Evolutionary conservation across 1,140 invertebrate species (phyloP).

Genomic region (Globodera ellingtonae): DNA sequence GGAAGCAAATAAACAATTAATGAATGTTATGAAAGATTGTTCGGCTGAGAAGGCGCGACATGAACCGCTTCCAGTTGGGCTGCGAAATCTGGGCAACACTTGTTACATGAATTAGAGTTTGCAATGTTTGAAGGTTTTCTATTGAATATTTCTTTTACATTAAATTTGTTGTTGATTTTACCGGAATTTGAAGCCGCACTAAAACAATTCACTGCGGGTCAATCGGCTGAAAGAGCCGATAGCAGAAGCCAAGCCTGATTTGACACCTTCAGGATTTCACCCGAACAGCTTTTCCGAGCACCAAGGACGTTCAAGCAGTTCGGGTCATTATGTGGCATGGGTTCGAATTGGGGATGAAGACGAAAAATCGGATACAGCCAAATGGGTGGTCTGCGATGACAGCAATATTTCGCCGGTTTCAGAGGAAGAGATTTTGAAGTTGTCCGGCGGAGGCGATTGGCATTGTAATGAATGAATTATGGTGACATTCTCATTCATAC

Average conservation of each 20-base stretch:
- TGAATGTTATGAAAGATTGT: no score
- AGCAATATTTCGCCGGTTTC: slow-evolving; percentile 85
- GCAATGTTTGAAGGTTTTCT: slow-evolving; percentile 74
- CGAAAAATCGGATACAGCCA: slow-evolving; percentile 27
- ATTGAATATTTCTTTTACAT: neutral
- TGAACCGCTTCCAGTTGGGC: slow-evolving; percentile 73
- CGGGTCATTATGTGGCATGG: slow-evolving; percentile 98
- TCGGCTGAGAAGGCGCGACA: slow-evolving; percentile 16
- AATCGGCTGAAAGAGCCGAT: slow-evolving; percentile 66
- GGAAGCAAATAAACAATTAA: slow-evolving; percentile 1
- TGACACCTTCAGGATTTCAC: no score
- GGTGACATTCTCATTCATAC: no score
- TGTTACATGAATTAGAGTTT: slow-evolving; percentile 99
- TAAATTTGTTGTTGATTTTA: slow-evolving; percentile 76
- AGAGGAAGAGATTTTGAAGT: slow-evolving; percentile 87
- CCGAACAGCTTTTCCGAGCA: slow-evolving; percentile 70
- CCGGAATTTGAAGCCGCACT: slow-evolving; percentile 85
- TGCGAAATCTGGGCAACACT: slow-evolving; percentile 90
- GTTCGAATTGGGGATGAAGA: slow-evolving; percentile 71
- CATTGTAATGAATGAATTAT: slow-evolving; percentile 72
- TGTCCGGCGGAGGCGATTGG: slow-evolving; percentile 98
- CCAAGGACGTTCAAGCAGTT: slow-evolving; percentile 90
- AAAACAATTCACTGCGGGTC: slow-evolving; percentile 67
- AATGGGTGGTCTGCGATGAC: slow-evolving; percentile 97
- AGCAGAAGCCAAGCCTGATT: no score